Evolutionary conservation across 1,140 invertebrate genomes (phyloP), one percentile per base, ranked within the genome.

Genomic region (Drepana arcuata): DNA sequence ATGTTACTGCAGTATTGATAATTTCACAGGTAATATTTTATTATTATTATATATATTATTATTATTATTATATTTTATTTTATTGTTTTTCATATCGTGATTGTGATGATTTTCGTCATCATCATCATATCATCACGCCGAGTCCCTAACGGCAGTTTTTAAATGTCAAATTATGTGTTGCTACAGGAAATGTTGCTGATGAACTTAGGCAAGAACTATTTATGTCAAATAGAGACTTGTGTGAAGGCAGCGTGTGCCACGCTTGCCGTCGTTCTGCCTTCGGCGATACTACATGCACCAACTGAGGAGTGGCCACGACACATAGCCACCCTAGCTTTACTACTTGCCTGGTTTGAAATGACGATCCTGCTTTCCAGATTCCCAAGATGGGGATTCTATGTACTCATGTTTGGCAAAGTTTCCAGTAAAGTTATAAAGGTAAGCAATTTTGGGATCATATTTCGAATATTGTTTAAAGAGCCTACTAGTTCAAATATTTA

Each of bases 341-440:
- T 87, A 5, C 44, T 86, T 4, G 67, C 84, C 1, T 87, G 86
- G 86, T 48, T 84, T 26, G 83, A 87, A 50, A 65, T 86, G 16
- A 86, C 86, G 72, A 79, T 86, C 27, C 48, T 87, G 4, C 45
- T 86, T n/a, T 87, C 86, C 0, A 66, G 84, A 39, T 85, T 86
- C 39, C 86, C 84, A 12, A 81, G 80, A 43, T 86, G 74, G 64
- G 85, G 84, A 1, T 85, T 84, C 37, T 85, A 85, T 44, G 81
- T 85, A 1, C 69, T 85, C 0, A 86, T 86, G 84, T 86, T 86
- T 63, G 74, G 75, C 13, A 84, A 84, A 40, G 84, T 86, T 1
- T 79, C 84, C 2, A 55, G 63, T 0, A 83, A 85, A 62, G 74
- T 85, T 21, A 39, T 85, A 4, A 85, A 85, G 65, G 84, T 84